phyloP scores from a whole-genome alignment of 1,140 invertebrate genomes.

The Steinernema khuongi region DNA sequence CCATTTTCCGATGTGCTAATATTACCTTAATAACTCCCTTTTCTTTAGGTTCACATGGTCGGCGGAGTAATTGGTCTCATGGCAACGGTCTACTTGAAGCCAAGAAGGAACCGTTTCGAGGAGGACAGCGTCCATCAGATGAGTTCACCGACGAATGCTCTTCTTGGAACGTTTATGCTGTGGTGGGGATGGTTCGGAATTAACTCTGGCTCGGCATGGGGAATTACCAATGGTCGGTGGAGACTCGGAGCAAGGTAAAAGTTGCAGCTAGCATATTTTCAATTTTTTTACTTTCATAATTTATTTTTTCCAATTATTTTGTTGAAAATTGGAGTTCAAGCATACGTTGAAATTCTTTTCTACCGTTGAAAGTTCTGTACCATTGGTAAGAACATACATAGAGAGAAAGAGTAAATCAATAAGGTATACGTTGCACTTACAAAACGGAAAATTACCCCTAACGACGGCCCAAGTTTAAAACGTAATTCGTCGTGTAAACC shows the following conservation, averaged over 20 bases:
- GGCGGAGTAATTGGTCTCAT: conserved; percentile 73
- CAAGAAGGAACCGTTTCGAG: conserved; percentile 69
- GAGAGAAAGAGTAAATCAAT: background rate
- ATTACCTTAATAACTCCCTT: too few species aligned
- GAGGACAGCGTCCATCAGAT: conserved; percentile 64
- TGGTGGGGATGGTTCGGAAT: conserved; percentile 93
- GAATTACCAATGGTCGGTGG: conserved; percentile 72
- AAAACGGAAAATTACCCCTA: too few species aligned
- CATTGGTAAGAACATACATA: background rate
- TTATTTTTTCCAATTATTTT: too few species aligned
- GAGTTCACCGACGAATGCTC: conserved; percentile 80
- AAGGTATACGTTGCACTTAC: too few species aligned
- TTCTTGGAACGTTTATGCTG: conserved; percentile 82
- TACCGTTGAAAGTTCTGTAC: too few species aligned
- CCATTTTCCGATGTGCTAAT: too few species aligned
- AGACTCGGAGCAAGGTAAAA: conserved; percentile 71
- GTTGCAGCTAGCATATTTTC: background rate
- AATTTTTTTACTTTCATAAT: too few species aligned
- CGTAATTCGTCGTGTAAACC: too few species aligned
- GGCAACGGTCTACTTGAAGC: conserved; percentile 79
- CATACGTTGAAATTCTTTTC: too few species aligned
- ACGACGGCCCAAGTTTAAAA: too few species aligned
- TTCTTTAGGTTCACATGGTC: conserved; percentile 72
- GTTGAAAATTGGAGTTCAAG: too few species aligned
- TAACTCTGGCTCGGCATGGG: conserved; percentile 71